phyloP scores from a whole-genome alignment of 1,140 invertebrate genomes.

The Papilio dardanus region DNA sequence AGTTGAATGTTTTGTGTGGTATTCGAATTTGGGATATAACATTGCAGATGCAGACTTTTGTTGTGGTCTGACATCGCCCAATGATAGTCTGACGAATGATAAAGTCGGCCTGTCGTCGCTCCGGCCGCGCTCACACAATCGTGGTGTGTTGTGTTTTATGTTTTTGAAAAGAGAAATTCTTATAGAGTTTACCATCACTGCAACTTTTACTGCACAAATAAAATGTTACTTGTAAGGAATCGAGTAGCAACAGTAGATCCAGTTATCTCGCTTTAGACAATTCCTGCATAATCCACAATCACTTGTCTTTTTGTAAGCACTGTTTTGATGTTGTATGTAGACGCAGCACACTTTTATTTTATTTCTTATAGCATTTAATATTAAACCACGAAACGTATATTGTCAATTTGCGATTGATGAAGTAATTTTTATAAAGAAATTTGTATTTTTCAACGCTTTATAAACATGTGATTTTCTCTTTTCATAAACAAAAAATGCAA shows the following conservation, averaged over 20 bases:
- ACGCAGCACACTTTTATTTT: slow-evolving; percentile 35
- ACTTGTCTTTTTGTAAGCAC: slow-evolving; percentile 48
- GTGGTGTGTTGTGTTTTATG: slow-evolving; percentile 84
- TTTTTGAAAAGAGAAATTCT: slow-evolving; percentile 80
- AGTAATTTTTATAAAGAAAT: slow-evolving; percentile 15
- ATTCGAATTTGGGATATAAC: slow-evolving; percentile 64
- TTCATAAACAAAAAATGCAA: slow-evolving; percentile 79
- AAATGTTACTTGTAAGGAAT: slow-evolving; percentile 15
- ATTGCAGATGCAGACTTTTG: slow-evolving; percentile 94
- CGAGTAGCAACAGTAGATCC: slow-evolving; percentile 42
- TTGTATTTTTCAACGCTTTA: slow-evolving; percentile 41
- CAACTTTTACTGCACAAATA: slow-evolving; percentile 46
- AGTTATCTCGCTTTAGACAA: slow-evolving; percentile 45
- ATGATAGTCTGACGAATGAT: slow-evolving; percentile 82
- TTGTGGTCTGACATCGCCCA: slow-evolving; percentile 90
- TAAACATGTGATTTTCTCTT: slow-evolving; percentile 70
- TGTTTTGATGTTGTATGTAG: slow-evolving; percentile 46
- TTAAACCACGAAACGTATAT: background rate
- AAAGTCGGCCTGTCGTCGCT: slow-evolving; percentile 83
- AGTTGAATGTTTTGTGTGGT: background rate
- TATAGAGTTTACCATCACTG: slow-evolving; percentile 30
- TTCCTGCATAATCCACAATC: slow-evolving; percentile 38
- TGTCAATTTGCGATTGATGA: slow-evolving; percentile 8
- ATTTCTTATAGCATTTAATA: slow-evolving; percentile 14
- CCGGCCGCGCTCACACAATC: slow-evolving; percentile 85